A percentile compares a stretch with the other conserved stretches of the same genome.
Conservation (phyloP, 2,888 invertebrate species). For the Polydesmus complanatus region DNA sequence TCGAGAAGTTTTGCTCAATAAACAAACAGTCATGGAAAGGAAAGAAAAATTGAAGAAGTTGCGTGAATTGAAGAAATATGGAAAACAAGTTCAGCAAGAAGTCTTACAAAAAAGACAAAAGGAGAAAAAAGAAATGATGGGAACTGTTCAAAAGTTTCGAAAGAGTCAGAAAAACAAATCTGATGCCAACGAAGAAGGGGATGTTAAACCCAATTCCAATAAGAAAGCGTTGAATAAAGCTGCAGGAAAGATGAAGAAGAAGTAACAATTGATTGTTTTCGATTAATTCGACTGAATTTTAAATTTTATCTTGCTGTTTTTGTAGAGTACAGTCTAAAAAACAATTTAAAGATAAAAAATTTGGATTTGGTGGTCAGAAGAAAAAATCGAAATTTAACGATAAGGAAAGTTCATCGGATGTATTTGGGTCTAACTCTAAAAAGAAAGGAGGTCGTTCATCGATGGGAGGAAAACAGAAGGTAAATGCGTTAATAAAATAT, state of each 20-base stretch:
- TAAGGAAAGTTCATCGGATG: conserved; percentile 55
- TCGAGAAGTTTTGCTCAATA: conserved; percentile 62
- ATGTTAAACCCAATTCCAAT: background rate
- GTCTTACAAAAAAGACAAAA: conserved; percentile 67
- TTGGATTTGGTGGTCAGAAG: conserved; percentile 92
- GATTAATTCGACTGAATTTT: background rate
- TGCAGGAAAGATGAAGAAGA: background rate
- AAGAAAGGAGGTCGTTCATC: background rate
- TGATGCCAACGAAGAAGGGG: background rate
- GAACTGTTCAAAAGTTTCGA: conserved; percentile 82
- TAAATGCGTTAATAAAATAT: too few relatives aligned
- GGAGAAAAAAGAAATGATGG: conserved; percentile 81
- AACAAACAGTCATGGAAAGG: conserved; percentile 68
- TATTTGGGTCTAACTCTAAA: conserved; percentile 28
- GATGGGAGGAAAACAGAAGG: too few relatives aligned
- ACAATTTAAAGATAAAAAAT: conserved; percentile 64
- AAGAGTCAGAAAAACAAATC: conserved; percentile 43
- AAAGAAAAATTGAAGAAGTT: conserved; percentile 82
- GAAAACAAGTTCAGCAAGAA: conserved; percentile 76
- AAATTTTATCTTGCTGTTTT: conserved; percentile 12
- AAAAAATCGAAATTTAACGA: conserved; percentile 77
- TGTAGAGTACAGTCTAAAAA: conserved; percentile 39
- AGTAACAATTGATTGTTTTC: conserved; percentile 1
- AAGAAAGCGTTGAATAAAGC: background rate
- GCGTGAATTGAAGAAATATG: conserved; percentile 79